Conservation (phyloP, 2,113 vertebrate genomes). For the Antechinus flavipes region DNA sequence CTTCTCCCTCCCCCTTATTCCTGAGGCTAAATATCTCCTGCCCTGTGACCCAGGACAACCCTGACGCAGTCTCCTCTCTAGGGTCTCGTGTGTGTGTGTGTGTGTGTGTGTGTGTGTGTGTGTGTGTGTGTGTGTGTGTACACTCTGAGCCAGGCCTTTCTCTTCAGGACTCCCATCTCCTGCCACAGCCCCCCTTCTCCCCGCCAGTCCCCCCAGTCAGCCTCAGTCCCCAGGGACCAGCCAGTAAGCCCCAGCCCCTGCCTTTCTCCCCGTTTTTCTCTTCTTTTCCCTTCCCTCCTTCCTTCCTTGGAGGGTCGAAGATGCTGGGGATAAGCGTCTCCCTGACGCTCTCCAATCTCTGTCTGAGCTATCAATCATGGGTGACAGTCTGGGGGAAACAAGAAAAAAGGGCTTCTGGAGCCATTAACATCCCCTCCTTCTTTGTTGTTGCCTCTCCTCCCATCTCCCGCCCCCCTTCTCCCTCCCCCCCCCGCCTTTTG, state of each 20-base stretch:
- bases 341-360: conserved; percentile 87
- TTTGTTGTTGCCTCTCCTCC: conserved; percentile 84
- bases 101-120: not conserved
- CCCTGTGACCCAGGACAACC: not conserved
- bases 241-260: conserved; percentile 32
- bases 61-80: not conserved
- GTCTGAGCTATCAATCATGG: conserved; percentile 92
- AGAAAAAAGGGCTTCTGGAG: conserved; percentile 86
- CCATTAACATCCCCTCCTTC: conserved; percentile 85
- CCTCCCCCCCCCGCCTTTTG: conserved; percentile 63
- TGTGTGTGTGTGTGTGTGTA: not conserved
- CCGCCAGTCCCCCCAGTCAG: conserved; percentile 39
- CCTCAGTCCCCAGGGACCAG: conserved; percentile 35
- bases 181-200: conserved; percentile 6
- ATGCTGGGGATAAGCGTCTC: conserved; percentile 78
- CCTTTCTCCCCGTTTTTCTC: conserved; percentile 45
- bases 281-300: conserved; percentile 36
- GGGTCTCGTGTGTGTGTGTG: not conserved
- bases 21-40: not conserved
- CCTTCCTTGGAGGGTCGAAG: conserved; percentile 64
- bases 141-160: not conserved
- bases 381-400: conserved; percentile 88
- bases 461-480: conserved; percentile 26
- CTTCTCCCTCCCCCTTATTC: not conserved
- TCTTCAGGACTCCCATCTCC: conserved; percentile 2